These are phyloP conservation scores for Cygnus olor DNA, from an alignment of 2,797 vertebrate species.

Conservation along the genomic window DNA sequence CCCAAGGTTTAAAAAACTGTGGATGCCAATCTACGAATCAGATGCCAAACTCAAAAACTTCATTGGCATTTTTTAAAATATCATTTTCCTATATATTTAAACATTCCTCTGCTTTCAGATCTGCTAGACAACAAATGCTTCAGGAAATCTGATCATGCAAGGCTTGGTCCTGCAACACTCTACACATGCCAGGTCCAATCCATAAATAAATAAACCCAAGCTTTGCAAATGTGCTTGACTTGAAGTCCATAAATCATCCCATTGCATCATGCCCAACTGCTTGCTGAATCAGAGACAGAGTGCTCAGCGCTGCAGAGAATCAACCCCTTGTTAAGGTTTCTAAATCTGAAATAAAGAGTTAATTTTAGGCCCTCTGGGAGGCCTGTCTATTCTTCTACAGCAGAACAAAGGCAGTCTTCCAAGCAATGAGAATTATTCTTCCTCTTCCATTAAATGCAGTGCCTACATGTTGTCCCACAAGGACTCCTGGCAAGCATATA, in stretches of 20 bases:
- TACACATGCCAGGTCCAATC: not conserved
- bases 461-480: fast-evolving
- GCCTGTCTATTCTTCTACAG: not conserved
- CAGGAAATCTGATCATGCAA: not conserved
- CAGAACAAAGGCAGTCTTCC: not conserved
- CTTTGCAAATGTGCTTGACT: not conserved
- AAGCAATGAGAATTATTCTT: not conserved
- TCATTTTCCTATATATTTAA: not conserved
- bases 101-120: not conserved
- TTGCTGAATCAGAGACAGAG: not conserved
- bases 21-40: not conserved
- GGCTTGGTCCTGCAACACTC: not conserved
- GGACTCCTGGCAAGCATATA: not conserved
- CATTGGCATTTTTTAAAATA: not conserved
- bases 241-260: not conserved
- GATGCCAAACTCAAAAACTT: not conserved
- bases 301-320: not conserved
- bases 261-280: not conserved
- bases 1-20: not conserved
- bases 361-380: not conserved
- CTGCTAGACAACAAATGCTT: not conserved
- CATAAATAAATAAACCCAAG: not conserved
- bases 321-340: not conserved
- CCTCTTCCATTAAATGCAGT: not conserved
- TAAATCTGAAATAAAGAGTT: not conserved